Base-by-base conservation (phyloP, 2,113 vertebrate species). In the Notiomystis cincta region DNA sequence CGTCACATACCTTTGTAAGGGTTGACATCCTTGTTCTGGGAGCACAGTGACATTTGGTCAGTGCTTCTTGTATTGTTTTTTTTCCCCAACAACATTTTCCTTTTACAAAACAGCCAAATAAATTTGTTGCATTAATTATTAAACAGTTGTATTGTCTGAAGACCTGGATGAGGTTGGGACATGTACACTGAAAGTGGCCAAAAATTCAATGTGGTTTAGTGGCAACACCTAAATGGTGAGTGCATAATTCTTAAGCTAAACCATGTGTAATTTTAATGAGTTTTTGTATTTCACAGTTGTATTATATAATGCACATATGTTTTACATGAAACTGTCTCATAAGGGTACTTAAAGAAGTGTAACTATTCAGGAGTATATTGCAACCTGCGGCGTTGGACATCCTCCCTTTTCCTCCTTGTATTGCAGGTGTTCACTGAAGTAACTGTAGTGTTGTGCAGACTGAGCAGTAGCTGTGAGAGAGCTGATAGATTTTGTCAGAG, bases 381-480 rank as follows among this genome's bases (percentile, higher is more conserved):
- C 16, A 72, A 11, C 22, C 42, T 66, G 53, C 0, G 1, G n/a
- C 0, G 0, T 23, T 33, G 12, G 17, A 23, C 0, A 0, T 53
- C 27, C 37, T 69, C 45, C 6, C 33, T 66, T 82, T 66, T 14
- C 28, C 16, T 53, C 11, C 19, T 2, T 10, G 6, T 17, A 0
- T 10, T 50, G 50, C 62, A 73, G 45, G 8, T 70, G 6, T 70
- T 70, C 48, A 25, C 37, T 51, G 51, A 83, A 79, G 44, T 31
- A 65, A 17, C 4, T 37, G 3, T 0, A 33, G 19, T 30, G 71
- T 15, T 17, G 22, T 72, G 38, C 35, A 69, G 64, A 64, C 28
- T 0, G 3, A 76, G 72, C 24, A 33, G 40, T 14, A 35, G 44
- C 35, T 0, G 0, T n/a, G 35, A 27, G 25, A 21, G 14, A 81